A percentile compares a stretch with the other conserved stretches of the same genome.
phyloP scores from a whole-genome alignment of 1,140 invertebrate species.

The Hylaeus anthracinus region DNA sequence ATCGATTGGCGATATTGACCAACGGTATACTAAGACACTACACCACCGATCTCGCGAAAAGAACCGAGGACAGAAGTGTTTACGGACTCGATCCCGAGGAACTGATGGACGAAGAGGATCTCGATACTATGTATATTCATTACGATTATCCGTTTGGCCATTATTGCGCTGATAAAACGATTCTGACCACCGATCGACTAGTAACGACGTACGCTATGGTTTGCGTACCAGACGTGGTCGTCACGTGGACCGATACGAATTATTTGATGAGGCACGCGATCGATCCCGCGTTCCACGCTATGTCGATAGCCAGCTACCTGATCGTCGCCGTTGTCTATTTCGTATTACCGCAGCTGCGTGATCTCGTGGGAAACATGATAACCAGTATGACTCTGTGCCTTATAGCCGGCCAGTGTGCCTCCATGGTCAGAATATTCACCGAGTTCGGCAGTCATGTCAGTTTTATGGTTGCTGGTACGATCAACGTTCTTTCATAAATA shows the following conservation, averaged over 20 bases:
- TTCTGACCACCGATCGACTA: constrained; percentile 70
- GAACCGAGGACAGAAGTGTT: constrained; percentile 70
- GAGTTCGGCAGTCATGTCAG: constrained; percentile 89
- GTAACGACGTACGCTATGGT: constrained; percentile 86
- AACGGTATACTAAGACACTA: constrained; percentile 87
- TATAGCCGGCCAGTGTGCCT: constrained; percentile 88
- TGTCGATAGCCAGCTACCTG: constrained; percentile 87
- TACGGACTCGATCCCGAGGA: constrained; percentile 75
- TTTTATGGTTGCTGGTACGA: constrained; percentile 87
- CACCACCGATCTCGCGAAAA: constrained; percentile 78
- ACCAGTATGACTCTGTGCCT: constrained; percentile 89
- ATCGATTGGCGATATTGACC: constrained; percentile 85
- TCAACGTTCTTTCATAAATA: not conserved
- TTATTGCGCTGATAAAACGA: constrained; percentile 90
- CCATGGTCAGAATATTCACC: constrained; percentile 89
- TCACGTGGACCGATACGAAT: constrained; percentile 86
- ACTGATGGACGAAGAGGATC: constrained; percentile 74
- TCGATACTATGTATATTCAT: constrained; percentile 77
- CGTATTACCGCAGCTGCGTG: constrained; percentile 89
- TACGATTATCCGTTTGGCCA: constrained; percentile 87
- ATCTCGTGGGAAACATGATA: constrained; percentile 91
- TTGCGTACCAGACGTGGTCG: constrained; percentile 86
- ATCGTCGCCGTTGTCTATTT: constrained; percentile 90
- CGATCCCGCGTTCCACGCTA: constrained; percentile 88
- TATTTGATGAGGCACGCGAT: constrained; percentile 88